Evolutionary conservation across 2,888 invertebrate species (phyloP).

Genomic region (Parascotia fuliginaria): DNA sequence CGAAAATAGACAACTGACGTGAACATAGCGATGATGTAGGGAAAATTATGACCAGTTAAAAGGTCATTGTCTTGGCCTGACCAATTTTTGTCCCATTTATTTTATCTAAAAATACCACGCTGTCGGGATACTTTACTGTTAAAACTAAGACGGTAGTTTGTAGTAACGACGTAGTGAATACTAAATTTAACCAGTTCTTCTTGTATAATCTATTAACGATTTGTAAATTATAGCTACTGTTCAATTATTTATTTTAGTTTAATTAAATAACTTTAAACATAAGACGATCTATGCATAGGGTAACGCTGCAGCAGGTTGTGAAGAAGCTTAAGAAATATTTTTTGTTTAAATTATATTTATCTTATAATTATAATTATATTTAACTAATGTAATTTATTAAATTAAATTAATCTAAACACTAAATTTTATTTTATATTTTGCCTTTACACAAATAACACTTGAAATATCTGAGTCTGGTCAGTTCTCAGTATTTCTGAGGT

Average conservation of each 20-base stretch:
- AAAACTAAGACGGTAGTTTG: slow-evolving; percentile 2
- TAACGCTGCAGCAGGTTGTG: too few species aligned
- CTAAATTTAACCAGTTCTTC: too few species aligned
- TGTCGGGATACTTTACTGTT: slow-evolving; percentile 14
- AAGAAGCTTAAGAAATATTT: too few species aligned
- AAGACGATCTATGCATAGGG: too few species aligned
- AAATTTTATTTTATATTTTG: neutral
- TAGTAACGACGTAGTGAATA: neutral
- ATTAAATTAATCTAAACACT: too few species aligned
- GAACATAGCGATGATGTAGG: slow-evolving; percentile 51
- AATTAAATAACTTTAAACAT: too few species aligned
- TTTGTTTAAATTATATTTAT: too few species aligned
- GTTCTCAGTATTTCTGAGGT: slow-evolving; percentile 18
- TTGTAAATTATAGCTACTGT: too few species aligned
- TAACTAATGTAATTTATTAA: too few species aligned
- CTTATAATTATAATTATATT: too few species aligned
- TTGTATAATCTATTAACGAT: too few species aligned
- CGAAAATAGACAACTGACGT: slow-evolving; percentile 64
- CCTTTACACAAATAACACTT: neutral
- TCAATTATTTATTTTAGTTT: too few species aligned
- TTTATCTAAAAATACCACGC: slow-evolving; percentile 22
- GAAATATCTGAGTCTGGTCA: neutral
- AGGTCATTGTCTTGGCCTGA: slow-evolving; percentile 66
- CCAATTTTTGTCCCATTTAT: slow-evolving; percentile 46
- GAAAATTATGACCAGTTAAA: slow-evolving; percentile 61